Conservation (phyloP, 2,888 invertebrate species). For the Aphelenchoides bicaudatus region DNA sequence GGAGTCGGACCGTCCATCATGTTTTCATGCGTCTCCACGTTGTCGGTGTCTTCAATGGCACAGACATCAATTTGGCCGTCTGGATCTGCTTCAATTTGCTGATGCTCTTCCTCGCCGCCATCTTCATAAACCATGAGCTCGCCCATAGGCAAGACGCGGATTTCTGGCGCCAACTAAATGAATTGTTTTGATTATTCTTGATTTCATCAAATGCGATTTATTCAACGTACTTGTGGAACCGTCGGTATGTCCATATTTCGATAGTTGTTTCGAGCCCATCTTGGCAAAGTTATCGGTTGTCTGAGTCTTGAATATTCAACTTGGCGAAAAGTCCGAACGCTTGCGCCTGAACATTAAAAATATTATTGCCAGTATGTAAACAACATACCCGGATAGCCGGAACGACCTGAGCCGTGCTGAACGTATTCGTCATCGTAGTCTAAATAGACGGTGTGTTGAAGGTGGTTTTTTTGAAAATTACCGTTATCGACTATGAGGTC, state of each 20-base stretch:
- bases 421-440: too few relatives aligned
- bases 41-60: conserved; percentile 13
- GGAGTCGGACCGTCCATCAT: background rate
- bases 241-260: background rate
- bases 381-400: too few relatives aligned
- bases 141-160: conserved; percentile 14
- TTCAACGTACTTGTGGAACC: too few relatives aligned
- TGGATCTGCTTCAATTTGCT: conserved; percentile 9
- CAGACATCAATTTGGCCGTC: conserved; percentile 17
- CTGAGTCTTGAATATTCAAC: conserved; percentile 9
- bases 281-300: conserved; percentile 11
- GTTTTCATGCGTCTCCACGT: background rate
- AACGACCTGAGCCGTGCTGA: too few relatives aligned
- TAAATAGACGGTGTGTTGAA: too few relatives aligned
- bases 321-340: conserved; percentile 3
- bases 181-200: too few relatives aligned
- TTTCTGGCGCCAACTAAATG: conserved; percentile 15
- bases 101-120: conserved; percentile 12
- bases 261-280: conserved; percentile 14
- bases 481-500: too few relatives aligned
- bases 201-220: too few relatives aligned
- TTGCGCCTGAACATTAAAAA: conserved; percentile 12
- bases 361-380: too few relatives aligned
- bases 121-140: conserved; percentile 9
- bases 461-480: too few relatives aligned